phyloP scores from a whole-genome alignment of 1,140 invertebrate genomes.

The Neuroterus valhalla region DNA sequence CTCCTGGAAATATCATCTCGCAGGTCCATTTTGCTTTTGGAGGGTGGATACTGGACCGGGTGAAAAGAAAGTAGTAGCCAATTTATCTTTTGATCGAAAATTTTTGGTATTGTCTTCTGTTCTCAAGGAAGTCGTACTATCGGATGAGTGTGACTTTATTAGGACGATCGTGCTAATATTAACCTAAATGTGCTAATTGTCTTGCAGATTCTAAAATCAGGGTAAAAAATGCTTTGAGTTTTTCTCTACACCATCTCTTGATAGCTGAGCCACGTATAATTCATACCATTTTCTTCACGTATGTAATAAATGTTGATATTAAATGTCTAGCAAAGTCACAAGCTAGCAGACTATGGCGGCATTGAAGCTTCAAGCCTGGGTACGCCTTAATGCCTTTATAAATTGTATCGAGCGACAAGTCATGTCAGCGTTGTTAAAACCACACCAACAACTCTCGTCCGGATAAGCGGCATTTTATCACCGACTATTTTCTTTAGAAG shows the following conservation, averaged over 20 bases:
- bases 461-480: conserved; percentile 31
- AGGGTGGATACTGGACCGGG: too few species aligned
- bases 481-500: conserved; percentile 31
- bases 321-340: not conserved
- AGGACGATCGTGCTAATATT: too few species aligned
- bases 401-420: conserved; percentile 31
- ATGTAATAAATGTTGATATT: not conserved
- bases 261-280: not conserved
- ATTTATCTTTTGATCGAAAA: too few species aligned
- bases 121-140: too few species aligned
- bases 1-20: not conserved
- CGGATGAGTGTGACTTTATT: too few species aligned
- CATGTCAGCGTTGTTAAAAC: conserved; percentile 35
- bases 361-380: not conserved
- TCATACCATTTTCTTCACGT: not conserved
- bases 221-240: too few species aligned
- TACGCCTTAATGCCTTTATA: conserved; percentile 30
- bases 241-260: too few species aligned
- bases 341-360: not conserved
- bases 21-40: not conserved
- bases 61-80: too few species aligned
- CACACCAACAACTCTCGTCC: conserved; percentile 19
- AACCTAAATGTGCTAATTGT: too few species aligned
- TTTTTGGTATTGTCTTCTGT: too few species aligned
- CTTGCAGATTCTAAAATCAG: too few species aligned